Percentiles rank a stretch among this genome's conserved stretches.
These are phyloP conservation scores for Dicaeum eximium DNA, from an alignment of 2,113 vertebrate genomes.

Conservation along the genomic window DNA sequence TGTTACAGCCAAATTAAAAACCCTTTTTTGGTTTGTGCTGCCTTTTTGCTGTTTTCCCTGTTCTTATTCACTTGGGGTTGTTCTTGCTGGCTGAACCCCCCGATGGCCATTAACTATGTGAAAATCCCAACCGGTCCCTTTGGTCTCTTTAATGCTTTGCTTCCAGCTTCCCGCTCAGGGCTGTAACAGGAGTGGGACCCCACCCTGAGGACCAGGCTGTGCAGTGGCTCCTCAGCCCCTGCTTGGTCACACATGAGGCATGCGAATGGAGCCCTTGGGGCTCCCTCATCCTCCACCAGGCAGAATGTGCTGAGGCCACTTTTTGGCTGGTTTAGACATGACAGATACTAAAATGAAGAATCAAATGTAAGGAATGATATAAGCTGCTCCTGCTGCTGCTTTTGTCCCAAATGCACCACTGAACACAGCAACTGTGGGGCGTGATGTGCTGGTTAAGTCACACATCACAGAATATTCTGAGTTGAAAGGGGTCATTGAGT, in stretches of 20 bases:
- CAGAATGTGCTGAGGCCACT: constrained; percentile 21
- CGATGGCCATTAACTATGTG: not conserved
- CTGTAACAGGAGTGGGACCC: not conserved
- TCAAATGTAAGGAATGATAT: not conserved
- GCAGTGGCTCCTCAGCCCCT: not conserved
- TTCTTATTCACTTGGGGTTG: not conserved
- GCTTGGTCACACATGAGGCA: constrained; percentile 39
- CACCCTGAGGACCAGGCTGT: constrained; percentile 34
- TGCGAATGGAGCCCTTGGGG: constrained; percentile 1
- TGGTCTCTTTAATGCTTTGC: not conserved
- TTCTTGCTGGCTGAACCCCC: not conserved
- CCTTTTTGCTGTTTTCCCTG: not conserved
- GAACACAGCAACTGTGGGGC: not conserved
- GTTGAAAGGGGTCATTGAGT: not conserved
- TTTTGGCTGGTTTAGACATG: not conserved
- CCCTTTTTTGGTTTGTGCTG: not conserved
- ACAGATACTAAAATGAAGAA: not conserved
- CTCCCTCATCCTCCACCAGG: not conserved
- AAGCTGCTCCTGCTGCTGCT: not conserved
- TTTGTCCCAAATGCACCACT: not conserved
- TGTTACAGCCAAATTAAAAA: not conserved
- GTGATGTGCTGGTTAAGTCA: not conserved
- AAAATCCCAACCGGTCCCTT: not conserved
- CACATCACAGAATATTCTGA: not conserved
- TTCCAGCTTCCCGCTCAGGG: not conserved